A percentile compares a stretch with the other conserved stretches of the same genome.
Evolutionary conservation across 2,888 invertebrate species (phyloP).

Genomic region (Chrysolina haemoptera): DNA sequence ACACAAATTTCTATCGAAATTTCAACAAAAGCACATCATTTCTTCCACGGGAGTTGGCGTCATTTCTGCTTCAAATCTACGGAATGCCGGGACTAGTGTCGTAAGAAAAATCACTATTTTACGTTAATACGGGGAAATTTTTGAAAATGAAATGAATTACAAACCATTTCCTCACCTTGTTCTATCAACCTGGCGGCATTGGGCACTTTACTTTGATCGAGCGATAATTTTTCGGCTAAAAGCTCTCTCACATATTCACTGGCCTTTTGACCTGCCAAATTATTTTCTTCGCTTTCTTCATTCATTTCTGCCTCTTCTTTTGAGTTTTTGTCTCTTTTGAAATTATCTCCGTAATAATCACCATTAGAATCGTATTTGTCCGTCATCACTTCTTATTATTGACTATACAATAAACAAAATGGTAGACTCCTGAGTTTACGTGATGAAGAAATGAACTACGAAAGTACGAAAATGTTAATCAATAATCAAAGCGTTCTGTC

Average conservation of each 20-base stretch:
- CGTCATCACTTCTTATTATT: constrained; percentile 56
- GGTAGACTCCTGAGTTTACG: background rate
- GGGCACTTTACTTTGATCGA: constrained; percentile 71
- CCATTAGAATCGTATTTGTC: constrained; percentile 68
- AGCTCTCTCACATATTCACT: constrained; percentile 85
- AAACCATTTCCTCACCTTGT: constrained; percentile 73
- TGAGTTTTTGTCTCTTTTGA: constrained; percentile 68
- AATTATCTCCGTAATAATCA: constrained; percentile 65
- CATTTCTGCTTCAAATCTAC: no score
- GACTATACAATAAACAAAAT: background rate
- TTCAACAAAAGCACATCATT: no score
- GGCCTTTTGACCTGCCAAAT: constrained; percentile 72
- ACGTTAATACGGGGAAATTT: background rate
- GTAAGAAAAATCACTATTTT: background rate
- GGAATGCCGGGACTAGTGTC: background rate
- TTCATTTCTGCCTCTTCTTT: constrained; percentile 35
- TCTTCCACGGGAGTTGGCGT: no score
- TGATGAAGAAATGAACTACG: background rate
- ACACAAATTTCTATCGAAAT: no score
- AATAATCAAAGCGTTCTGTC: background rate
- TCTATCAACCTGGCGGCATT: constrained; percentile 81
- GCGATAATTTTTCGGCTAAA: constrained; percentile 66
- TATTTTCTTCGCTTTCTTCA: constrained; percentile 53
- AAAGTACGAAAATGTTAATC: background rate
- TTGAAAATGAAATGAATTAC: background rate